Conservation (phyloP, 35 echinoderm and acorn worm species). For the Ophioderma brevispina region DNA sequence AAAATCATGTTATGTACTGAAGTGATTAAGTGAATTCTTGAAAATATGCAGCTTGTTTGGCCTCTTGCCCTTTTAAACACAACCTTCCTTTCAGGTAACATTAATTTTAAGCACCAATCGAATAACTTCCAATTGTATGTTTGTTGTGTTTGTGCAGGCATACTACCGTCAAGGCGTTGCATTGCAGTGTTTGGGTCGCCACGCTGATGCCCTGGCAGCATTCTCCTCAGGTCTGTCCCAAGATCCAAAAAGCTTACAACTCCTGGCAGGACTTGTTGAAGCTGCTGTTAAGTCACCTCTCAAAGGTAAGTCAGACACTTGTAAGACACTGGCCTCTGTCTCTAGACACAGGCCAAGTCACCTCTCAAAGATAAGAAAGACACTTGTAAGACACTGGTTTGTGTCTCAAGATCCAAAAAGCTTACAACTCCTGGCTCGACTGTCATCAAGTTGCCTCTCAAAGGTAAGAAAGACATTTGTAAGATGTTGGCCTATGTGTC, state of each 20-base stretch:
- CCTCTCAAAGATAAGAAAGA: too few species aligned
- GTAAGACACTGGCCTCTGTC: too few species aligned
- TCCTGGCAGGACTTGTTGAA: slow-evolving; percentile 91
- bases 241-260: slow-evolving; percentile 96
- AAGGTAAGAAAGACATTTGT: too few species aligned
- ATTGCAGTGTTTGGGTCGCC: slow-evolving; percentile 94
- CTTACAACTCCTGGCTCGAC: slow-evolving; percentile 86
- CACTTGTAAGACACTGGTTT: too few species aligned
- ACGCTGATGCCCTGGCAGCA: slow-evolving; percentile 96
- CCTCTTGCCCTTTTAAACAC: not conserved
- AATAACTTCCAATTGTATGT: not conserved
- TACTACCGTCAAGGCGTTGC: slow-evolving; percentile 99
- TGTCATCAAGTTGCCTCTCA: too few species aligned
- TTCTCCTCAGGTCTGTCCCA: slow-evolving; percentile 97
- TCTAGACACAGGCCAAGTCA: too few species aligned
- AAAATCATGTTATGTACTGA: too few species aligned
- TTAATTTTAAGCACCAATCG: not conserved
- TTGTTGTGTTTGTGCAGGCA: slow-evolving; percentile 66
- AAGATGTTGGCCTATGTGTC: too few species aligned
- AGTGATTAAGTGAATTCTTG: too few species aligned
- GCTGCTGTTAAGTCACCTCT: slow-evolving; percentile 95
- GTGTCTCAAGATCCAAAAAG: slow-evolving; percentile 97
- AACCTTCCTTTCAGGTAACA: not conserved
- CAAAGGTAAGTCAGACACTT: too few species aligned
- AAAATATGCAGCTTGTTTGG: not conserved